phyloP scores from a whole-genome alignment of 2,113 vertebrate species.

The Bombycilla garrulus region DNA sequence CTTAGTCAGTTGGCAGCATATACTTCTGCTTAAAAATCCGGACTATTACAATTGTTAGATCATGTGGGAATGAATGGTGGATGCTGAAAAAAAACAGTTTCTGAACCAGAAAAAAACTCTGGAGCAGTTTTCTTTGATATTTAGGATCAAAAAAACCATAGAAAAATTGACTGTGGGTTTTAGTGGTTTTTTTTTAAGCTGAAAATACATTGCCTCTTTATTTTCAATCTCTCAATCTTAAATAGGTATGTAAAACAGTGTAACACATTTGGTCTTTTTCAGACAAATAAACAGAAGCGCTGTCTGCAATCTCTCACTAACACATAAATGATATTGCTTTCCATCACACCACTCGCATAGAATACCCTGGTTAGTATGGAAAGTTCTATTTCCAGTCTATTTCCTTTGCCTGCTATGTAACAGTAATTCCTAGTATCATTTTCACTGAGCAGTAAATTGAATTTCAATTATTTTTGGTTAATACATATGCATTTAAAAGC shows the following conservation, averaged over 20 bases:
- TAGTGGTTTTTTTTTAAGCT: background rate
- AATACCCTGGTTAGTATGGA: background rate
- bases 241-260: background rate
- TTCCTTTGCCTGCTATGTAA: background rate
- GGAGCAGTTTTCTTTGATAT: background rate
- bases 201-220: background rate
- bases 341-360: background rate
- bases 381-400: background rate
- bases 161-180: background rate
- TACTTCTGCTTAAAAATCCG: background rate
- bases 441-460: background rate
- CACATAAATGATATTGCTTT: background rate
- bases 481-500: background rate
- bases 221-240: background rate
- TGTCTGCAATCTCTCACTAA: background rate
- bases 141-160: background rate
- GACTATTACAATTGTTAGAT: background rate
- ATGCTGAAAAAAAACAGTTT: background rate
- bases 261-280: background rate
- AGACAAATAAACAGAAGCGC: background rate
- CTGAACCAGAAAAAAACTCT: background rate
- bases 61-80: background rate
- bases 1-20: background rate
- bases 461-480: background rate
- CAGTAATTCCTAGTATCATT: background rate